Base-by-base conservation (phyloP, 2,113 vertebrate species). In the Brachyistius frenatus region DNA sequence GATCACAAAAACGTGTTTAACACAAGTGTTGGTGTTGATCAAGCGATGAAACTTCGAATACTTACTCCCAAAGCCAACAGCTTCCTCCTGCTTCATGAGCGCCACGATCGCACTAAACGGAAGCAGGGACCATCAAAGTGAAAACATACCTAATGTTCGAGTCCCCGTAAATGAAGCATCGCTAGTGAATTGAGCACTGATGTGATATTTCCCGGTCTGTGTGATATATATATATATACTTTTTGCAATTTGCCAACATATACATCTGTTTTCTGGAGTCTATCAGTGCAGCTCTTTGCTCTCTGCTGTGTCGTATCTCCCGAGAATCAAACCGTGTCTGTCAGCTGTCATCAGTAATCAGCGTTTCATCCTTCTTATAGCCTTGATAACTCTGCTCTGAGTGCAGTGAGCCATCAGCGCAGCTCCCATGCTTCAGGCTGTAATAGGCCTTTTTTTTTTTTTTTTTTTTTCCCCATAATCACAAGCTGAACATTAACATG, bases 281-380 rank as follows among this genome's bases (percentile, higher is more conserved):
- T n/a, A 16, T 64, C 37, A 50, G 55, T 53, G 54, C 69, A 41
- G 70, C 33, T 61, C 44, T 50, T 33, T 54, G 61, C 50, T 61
- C 50, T 35, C 8, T 56, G 50, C 61, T 58, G 35, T 52, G 31
- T 62, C 7, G 2, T 23, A 64, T 61, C 65, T 71, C 56, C 65
- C 0, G 16, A 70, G 74, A 66, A 68, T 79, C 75, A 77, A 73
- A 72, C 61, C 2, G 4, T 16, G 49, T 66, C 81, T 76, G 76
- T 78, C 78, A 69, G 61, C 73, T 78, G 70, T 86, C 78, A 23
- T 58, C 56, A 56, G 46, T 64, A 54, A 85, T 78, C 76, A 60
- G 39, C 23, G 57, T 78, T 77, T 82, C 50, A 66, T 75, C 76
- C 30, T 46, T 70, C 23, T 44, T n/a, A 62, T 35, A 67, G 63